Base-by-base conservation (phyloP, 2,888 invertebrate species). In the Lapara coniferarum region DNA sequence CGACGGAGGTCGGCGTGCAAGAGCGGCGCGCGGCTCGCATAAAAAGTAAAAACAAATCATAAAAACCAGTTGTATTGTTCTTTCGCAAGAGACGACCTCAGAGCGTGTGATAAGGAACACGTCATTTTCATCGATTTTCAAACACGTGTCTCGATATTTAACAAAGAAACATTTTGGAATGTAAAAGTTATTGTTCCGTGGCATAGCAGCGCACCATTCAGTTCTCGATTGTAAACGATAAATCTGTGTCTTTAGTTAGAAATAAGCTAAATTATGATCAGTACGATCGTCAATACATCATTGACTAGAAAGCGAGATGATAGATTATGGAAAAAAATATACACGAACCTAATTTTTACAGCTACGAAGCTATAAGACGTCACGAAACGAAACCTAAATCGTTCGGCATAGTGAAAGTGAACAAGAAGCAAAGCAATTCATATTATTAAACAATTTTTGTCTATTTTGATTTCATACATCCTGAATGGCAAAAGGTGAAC, bases 1-100 rank as follows among this genome's bases (percentile, higher is more conserved):
- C 73, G 74, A 70, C 75, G 74, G 81, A 79, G 81, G 78, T 78
- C 78, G 72, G 77, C 77, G 80, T 71, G 78, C 78, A 78, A 73
- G 67, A 69, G 75, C 74, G 74, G 78, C 74, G 74, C 75, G 77
- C 80, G 73, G 77, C 76, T 75, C 76, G 79, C 77, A 82, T 80
- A 87, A 89, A 89, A 89, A 88, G 81, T 78, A 85, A 90, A 91
- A 91, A 89, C 85, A 90, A 90, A 88, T 82, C 85, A 87, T 85
- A 81, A 88, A 89, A 91, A 89, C 89, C 87, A 83, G 89, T 89
- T 89, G 91, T 87, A 92, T 92, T 92, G 92, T 93, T 92, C 91
- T 87, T 88, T 88, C 81, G 79, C 82, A 81, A 84, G 82, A 83
- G 85, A 85, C 87, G 86, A 86, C 82, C 86, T 87, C 78, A 81